A percentile compares a stretch with the other conserved stretches of the same genome.
phyloP scores from a whole-genome alignment of 1,140 invertebrate genomes.

The Vollenhovia emeryi region DNA sequence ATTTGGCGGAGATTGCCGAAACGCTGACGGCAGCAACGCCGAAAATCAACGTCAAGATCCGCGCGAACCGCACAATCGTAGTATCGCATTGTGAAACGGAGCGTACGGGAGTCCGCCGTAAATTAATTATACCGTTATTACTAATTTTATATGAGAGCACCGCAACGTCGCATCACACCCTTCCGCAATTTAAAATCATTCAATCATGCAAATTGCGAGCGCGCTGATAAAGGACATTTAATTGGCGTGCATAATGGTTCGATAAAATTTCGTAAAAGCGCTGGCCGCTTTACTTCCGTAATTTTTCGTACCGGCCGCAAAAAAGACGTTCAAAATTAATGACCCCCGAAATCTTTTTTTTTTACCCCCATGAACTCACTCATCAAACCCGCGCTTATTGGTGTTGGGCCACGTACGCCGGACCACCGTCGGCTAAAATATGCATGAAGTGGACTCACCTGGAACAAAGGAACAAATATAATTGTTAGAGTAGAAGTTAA shows the following conservation, averaged over 20 bases:
- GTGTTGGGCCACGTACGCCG: not conserved
- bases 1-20: conserved; percentile 23
- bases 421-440: conserved; percentile 50
- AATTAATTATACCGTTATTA: conserved; percentile 62
- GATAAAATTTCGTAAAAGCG: conserved; percentile 40
- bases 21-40: not conserved
- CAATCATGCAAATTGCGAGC: conserved; percentile 54
- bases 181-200: conserved; percentile 55
- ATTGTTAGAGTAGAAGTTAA: conserved; percentile 54
- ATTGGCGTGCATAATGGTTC: conserved; percentile 44
- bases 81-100: conserved; percentile 49
- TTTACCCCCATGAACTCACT: not conserved
- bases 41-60: conserved; percentile 33
- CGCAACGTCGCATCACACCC: conserved; percentile 4
- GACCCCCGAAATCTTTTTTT: conserved; percentile 9
- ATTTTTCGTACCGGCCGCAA: conserved; percentile 25
- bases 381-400: not conserved
- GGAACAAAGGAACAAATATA: conserved; percentile 65
- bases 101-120: conserved; percentile 1
- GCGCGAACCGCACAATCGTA: not conserved
- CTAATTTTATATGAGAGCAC: conserved; percentile 41
- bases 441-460: conserved; percentile 63
- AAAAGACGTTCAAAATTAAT: conserved; percentile 42
- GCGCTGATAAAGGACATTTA: conserved; percentile 52
- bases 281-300: not conserved